Conservation (phyloP, 2,888 invertebrate species). For the Epistrophella euchroma region DNA sequence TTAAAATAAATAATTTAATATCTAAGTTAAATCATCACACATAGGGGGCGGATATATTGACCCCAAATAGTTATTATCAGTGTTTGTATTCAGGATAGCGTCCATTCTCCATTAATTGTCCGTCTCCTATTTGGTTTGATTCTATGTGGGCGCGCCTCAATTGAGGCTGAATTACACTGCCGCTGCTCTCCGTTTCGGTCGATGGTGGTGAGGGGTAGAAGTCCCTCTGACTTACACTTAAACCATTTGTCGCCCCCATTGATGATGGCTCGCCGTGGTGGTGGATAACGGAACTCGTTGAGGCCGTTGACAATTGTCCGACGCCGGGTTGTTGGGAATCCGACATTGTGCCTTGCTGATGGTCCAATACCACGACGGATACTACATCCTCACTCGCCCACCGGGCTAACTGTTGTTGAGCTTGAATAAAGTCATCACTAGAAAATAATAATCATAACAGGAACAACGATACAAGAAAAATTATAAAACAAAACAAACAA, state of each 20-base stretch:
- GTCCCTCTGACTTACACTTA: slow-evolving; percentile 84
- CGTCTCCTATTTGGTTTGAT: slow-evolving; percentile 82
- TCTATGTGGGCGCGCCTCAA: slow-evolving; percentile 77
- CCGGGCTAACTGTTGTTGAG: slow-evolving; percentile 97
- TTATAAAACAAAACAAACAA: slow-evolving; percentile 74
- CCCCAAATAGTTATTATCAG: slow-evolving; percentile 85
- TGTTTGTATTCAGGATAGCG: slow-evolving; percentile 91
- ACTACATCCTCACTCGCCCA: slow-evolving; percentile 95
- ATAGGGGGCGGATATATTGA: slow-evolving; percentile 69
- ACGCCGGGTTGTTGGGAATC: slow-evolving; percentile 85
- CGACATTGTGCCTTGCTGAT: slow-evolving; percentile 83
- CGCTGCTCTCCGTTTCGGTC: slow-evolving; percentile 85
- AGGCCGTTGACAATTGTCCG: slow-evolving; percentile 86
- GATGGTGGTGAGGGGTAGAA: slow-evolving; percentile 84
- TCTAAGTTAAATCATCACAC: slow-evolving; percentile 78
- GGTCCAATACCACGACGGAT: slow-evolving; percentile 86
- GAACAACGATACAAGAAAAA: slow-evolving; percentile 86
- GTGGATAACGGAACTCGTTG: slow-evolving; percentile 84
- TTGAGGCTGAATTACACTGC: slow-evolving; percentile 84
- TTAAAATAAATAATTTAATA: slow-evolving; percentile 67
- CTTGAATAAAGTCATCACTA: slow-evolving; percentile 99
- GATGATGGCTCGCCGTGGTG: slow-evolving; percentile 82
- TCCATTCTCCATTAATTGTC: slow-evolving; percentile 86
- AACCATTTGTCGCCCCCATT: slow-evolving; percentile 83
- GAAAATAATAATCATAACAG: slow-evolving; percentile 94